These are phyloP conservation scores for Protophormia terraenovae DNA, from an alignment of 2,888 invertebrate genomes.

Conservation along the genomic window DNA sequence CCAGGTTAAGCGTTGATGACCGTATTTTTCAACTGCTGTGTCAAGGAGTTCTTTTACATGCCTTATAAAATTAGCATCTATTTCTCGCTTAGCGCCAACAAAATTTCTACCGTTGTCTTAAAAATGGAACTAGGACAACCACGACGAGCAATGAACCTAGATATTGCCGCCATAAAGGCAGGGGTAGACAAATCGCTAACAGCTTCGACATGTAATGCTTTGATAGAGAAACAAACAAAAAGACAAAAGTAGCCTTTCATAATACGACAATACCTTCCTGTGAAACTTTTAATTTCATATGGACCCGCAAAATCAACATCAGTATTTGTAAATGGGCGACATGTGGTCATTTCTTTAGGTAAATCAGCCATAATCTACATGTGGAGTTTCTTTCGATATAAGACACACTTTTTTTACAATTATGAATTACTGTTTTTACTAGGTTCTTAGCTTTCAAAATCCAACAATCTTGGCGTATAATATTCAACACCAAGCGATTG, in stretches of 20 bases:
- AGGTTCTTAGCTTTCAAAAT: no score
- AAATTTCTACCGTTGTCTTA: constrained; percentile 2
- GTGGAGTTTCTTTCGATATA: no score
- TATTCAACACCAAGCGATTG: no score
- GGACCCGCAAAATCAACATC: constrained; percentile 18
- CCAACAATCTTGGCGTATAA: no score
- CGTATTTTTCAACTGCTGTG: not conserved
- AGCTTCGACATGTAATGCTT: constrained; percentile 13
- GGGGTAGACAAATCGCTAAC: constrained; percentile 18
- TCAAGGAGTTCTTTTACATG: not conserved
- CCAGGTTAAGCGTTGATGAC: not conserved
- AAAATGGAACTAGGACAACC: no score
- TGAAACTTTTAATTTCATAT: not conserved
- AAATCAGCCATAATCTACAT: no score
- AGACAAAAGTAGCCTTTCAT: constrained; percentile 5
- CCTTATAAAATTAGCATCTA: not conserved
- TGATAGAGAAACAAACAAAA: no score
- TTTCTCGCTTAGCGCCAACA: not conserved
- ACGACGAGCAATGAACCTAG: not conserved
- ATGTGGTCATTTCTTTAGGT: not conserved
- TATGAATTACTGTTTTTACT: no score
- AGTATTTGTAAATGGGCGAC: constrained; percentile 8
- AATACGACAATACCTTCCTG: not conserved
- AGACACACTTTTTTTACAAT: no score
- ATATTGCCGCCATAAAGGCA: constrained; percentile 2